Percentiles rank a stretch among this genome's conserved stretches.
Evolutionary conservation across 2,888 invertebrate species (phyloP).

Genomic region (Drosophila parthenogenetica): DNA sequence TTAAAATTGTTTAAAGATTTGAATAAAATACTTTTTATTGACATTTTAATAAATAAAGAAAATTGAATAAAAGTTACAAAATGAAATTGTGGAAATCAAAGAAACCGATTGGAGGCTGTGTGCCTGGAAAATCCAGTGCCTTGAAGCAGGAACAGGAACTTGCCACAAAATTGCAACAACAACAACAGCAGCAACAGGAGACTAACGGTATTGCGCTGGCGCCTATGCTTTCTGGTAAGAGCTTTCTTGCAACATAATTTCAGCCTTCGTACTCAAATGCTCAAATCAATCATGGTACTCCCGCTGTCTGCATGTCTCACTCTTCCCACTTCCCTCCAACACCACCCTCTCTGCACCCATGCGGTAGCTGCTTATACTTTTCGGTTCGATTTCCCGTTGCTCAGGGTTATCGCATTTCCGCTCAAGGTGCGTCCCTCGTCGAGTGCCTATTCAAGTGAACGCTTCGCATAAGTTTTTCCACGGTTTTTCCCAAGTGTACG

Average conservation of each 20-base stretch:
- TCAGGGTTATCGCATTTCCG: conserved; percentile 81
- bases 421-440: conserved; percentile 63
- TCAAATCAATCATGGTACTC: conserved; percentile 27
- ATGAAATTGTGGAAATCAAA: conserved; percentile 85
- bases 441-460: conserved; percentile 64
- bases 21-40: conserved; percentile 4
- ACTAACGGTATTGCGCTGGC: conserved; percentile 81
- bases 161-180: conserved; percentile 43
- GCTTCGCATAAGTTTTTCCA: conserved; percentile 51
- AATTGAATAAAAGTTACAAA: conserved; percentile 12
- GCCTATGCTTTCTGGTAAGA: conserved; percentile 83
- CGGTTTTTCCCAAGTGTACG: conserved; percentile 47
- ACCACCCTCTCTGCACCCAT: background rate
- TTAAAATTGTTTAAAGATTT: conserved; percentile 4
- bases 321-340: background rate
- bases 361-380: background rate
- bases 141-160: conserved; percentile 82
- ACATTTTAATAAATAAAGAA: background rate
- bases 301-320: background rate
- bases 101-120: conserved; percentile 85
- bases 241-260: conserved; percentile 11
- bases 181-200: conserved; percentile 57
- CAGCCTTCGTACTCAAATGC: conserved; percentile 10
- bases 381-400: conserved; percentile 59
- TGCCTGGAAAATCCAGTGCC: conserved; percentile 83